Conservation (phyloP, 2,797 vertebrate genomes). For the Taenioides sp. region DNA sequence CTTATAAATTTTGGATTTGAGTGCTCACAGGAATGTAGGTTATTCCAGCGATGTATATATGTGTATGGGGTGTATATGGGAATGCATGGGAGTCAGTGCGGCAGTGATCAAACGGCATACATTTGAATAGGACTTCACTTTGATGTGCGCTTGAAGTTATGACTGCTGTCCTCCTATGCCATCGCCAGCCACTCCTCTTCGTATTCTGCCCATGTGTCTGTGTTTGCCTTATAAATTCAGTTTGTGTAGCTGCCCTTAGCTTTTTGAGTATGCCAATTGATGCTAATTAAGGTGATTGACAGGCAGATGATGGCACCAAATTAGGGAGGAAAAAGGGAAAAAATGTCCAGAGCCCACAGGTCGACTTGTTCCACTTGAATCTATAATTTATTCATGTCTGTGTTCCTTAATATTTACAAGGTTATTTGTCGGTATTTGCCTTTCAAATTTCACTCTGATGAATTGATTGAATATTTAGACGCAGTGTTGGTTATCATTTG, state of each 20-base stretch:
- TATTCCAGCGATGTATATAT: constrained; percentile 17
- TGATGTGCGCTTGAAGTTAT: constrained; percentile 73
- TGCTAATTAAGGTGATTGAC: constrained; percentile 66
- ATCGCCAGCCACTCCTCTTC: constrained; percentile 13
- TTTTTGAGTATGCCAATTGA: constrained; percentile 49
- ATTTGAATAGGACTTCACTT: constrained; percentile 67
- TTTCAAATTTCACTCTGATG: constrained; percentile 45
- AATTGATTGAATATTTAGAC: constrained; percentile 51
- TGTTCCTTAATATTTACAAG: constrained; percentile 58
- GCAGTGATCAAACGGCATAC: constrained; percentile 68
- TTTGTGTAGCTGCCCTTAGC: constrained; percentile 37
- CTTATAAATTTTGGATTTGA: constrained; percentile 19
- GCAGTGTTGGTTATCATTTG: constrained; percentile 45
- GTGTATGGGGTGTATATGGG: constrained; percentile 13
- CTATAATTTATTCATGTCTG: constrained; percentile 55
- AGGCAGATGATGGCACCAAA: constrained; percentile 48
- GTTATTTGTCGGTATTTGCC: constrained; percentile 47
- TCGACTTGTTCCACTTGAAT: constrained; percentile 23
- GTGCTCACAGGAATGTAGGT: constrained; percentile 34
- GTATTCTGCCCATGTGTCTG: constrained; percentile 5
- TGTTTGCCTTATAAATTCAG: constrained; percentile 45
- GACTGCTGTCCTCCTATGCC: constrained; percentile 60
- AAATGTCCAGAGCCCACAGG: constrained; percentile 32
- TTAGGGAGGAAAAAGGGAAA: neutral
- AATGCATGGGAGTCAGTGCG: constrained; percentile 26